Percentiles rank a stretch among this genome's conserved stretches.
Conservation (phyloP, 1,140 invertebrate genomes). For the Adoxophyes honmai region DNA sequence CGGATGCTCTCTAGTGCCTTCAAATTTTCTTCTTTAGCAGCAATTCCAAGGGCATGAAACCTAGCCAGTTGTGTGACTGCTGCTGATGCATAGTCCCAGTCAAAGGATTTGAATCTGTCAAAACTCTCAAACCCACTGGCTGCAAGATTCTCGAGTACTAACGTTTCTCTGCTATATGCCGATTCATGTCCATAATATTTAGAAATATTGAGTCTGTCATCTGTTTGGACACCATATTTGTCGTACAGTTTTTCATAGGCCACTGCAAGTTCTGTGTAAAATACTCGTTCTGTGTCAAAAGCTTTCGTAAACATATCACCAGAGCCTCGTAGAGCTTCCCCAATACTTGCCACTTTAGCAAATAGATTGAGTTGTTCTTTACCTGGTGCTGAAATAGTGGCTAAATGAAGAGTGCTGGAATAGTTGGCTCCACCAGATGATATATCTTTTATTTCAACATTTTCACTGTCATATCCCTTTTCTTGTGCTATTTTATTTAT, state of each 20-base stretch:
- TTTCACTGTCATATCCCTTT: no score
- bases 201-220: constrained; percentile 15
- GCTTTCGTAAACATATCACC: not conserved
- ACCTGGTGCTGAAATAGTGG: constrained; percentile 9
- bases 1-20: constrained; percentile 17
- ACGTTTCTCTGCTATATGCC: constrained; percentile 18
- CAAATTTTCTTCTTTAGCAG: constrained; percentile 17
- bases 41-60: constrained; percentile 31
- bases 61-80: constrained; percentile 25
- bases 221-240: not conserved
- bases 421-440: not conserved
- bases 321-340: constrained; percentile 31
- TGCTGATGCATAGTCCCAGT: constrained; percentile 29
- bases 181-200: constrained; percentile 20
- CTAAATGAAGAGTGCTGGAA: not conserved
- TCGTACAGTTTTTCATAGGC: not conserved
- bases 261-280: constrained; percentile 15
- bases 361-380: constrained; percentile 41
- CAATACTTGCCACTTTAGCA: constrained; percentile 40
- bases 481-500: no score
- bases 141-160: constrained; percentile 30
- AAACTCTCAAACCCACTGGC: constrained; percentile 19
- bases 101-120: constrained; percentile 28
- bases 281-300: constrained; percentile 18
- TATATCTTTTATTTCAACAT: no score